A percentile compares a stretch with the other conserved stretches of the same genome.
These are phyloP conservation scores for Temnothorax longispinosus DNA, from an alignment of 1,140 invertebrate species.

Conservation along the genomic window DNA sequence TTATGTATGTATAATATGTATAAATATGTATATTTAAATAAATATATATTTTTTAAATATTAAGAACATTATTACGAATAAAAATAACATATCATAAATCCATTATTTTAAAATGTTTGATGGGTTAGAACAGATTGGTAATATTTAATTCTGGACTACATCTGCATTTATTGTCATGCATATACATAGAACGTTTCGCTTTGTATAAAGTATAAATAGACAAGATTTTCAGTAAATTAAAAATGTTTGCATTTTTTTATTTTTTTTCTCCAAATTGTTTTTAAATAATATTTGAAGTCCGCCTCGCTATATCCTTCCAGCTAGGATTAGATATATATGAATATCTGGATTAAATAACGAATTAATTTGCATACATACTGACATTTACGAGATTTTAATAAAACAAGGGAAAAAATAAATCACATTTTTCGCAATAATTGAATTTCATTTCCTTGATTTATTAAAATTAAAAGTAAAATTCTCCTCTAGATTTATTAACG, in stretches of 20 bases:
- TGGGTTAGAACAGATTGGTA: background rate
- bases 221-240: background rate
- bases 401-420: background rate
- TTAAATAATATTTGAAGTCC: slow-evolving; percentile 2
- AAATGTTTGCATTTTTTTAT: background rate
- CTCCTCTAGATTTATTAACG: background rate
- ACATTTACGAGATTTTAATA: slow-evolving; percentile 14
- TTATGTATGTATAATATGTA: no score
- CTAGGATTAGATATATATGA: slow-evolving; percentile 14
- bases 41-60: background rate
- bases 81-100: background rate
- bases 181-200: background rate
- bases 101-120: slow-evolving; percentile 3
- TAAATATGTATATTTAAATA: background rate
- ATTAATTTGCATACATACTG: background rate
- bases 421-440: slow-evolving; percentile 1
- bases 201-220: background rate
- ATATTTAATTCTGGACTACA: background rate
- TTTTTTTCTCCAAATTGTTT: background rate
- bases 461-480: slow-evolving; percentile 16
- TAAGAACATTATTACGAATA: background rate
- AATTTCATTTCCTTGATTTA: slow-evolving; percentile 19
- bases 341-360: slow-evolving; percentile 10
- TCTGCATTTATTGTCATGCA: background rate
- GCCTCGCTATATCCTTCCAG: background rate